Conservation (phyloP, 2,113 vertebrate species). For the Eublepharis macularius region DNA sequence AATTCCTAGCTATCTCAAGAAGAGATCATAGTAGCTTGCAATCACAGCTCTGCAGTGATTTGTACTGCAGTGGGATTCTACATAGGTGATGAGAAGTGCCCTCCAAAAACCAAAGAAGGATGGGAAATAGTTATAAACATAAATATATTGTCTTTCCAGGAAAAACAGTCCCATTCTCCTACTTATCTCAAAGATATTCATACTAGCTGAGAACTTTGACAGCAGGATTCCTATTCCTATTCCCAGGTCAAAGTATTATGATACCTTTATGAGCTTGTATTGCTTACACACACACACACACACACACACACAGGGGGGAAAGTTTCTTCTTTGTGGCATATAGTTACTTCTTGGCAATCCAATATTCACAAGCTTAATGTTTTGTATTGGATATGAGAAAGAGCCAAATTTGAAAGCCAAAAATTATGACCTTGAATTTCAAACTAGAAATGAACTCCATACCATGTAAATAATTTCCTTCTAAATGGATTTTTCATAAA, state of each 20-base stretch:
- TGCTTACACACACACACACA: background rate
- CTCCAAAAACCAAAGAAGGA: conserved; percentile 62
- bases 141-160: background rate
- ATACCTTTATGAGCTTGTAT: background rate
- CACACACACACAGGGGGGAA: no score
- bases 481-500: background rate
- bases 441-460: background rate
- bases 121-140: background rate
- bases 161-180: background rate
- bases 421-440: background rate
- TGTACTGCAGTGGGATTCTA: conserved; percentile 42
- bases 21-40: conserved; percentile 67
- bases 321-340: background rate
- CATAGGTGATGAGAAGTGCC: conserved; percentile 46
- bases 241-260: background rate
- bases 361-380: background rate
- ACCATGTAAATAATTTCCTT: background rate
- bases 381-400: background rate
- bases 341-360: background rate
- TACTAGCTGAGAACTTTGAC: background rate
- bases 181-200: background rate
- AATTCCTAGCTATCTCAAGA: conserved; percentile 67
- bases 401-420: background rate
- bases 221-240: background rate
- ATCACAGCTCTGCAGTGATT: conserved; percentile 65